Evolutionary conservation across 2,113 vertebrate species (phyloP), one percentile per base, ranked within the genome.

Genomic region (Thamnaconus septentrionalis): DNA sequence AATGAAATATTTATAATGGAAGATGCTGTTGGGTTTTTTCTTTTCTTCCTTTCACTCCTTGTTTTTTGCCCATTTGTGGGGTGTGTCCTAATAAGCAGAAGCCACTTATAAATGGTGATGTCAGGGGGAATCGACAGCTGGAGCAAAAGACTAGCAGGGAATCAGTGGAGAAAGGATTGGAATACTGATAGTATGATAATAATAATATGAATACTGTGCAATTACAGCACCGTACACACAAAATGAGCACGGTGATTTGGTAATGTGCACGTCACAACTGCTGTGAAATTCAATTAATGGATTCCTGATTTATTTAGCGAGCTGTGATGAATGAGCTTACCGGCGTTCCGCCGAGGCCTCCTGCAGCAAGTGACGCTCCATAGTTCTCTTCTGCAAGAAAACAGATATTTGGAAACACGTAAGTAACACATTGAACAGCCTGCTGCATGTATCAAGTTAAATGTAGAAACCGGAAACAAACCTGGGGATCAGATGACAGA

Each of bases 271-370:
- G 75, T 85, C 68, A 74, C 51, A 65, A 86, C 71, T 85, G 69
- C 77, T 70, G 73, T 73, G 75, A 82, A 84, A 79, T 73, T 64
- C 72, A 86, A 84, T 81, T 76, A 87, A 84, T 82, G 61, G 61
- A 61, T 76, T 74, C 56, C 72, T 80, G 76, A 81, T 83, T 87
- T 74, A 83, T 84, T 78, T 81, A 85, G 69, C 79, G 68, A 57
- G 76, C 64, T 44, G 53, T 72, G 64, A 82, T 80, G 51, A 80
- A 72, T 10, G 41, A 66, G 69, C 60, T 78, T 46, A 57, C 61
- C 46, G 5, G 52, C 63, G 57, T 64, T 61, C 47, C 48, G 48
- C 56, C 3, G 58, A 66, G 61, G 49, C 18, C 57, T 41, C 52
- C 55, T 50, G 57, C 40, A 59, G 8, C 8, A 39, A 41, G 61